These are phyloP conservation scores for Isoperla grammatica DNA, from an alignment of 2,888 invertebrate genomes.

Conservation along the genomic window DNA sequence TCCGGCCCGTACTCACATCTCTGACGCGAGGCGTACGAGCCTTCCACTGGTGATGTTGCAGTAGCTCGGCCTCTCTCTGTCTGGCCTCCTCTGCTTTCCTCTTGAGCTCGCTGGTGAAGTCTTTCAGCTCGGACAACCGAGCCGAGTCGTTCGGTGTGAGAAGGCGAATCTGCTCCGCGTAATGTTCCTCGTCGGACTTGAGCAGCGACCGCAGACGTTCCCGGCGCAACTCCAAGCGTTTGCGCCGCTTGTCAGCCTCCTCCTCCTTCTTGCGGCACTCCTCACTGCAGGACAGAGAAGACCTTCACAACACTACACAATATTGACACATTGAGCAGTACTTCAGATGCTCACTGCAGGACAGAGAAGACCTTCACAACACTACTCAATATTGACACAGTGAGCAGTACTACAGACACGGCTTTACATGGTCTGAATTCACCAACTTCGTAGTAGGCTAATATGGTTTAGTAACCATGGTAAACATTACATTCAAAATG, in stretches of 20 bases:
- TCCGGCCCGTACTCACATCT: not conserved
- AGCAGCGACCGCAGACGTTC: slow-evolving; percentile 17
- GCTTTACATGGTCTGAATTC: too few relatives aligned
- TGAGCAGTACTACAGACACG: not conserved
- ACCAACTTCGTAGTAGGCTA: too few relatives aligned
- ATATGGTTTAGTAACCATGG: too few relatives aligned
- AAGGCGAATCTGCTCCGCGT: slow-evolving; percentile 6
- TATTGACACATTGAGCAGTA: not conserved
- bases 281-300: slow-evolving; percentile 14
- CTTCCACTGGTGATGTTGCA: slow-evolving; percentile 27
- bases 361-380: too few relatives aligned
- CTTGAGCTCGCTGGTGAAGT: slow-evolving; percentile 20
- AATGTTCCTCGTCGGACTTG: slow-evolving; percentile 2
- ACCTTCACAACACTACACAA: too few relatives aligned
- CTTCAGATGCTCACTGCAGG: slow-evolving; percentile 6
- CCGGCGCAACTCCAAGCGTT: slow-evolving; percentile 7
- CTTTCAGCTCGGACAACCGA: not conserved
- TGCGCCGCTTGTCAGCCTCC: not conserved
- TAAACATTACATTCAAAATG: too few relatives aligned
- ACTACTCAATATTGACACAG: too few relatives aligned
- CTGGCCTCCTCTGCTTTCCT: slow-evolving; percentile 19
- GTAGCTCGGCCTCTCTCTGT: slow-evolving; percentile 24
- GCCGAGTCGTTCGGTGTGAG: not conserved
- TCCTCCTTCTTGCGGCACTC: slow-evolving; percentile 9
- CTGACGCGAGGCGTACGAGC: slow-evolving; percentile 22